These are phyloP conservation scores for Nettapus auritus DNA, from an alignment of 2,113 vertebrate genomes.

Conservation along the genomic window DNA sequence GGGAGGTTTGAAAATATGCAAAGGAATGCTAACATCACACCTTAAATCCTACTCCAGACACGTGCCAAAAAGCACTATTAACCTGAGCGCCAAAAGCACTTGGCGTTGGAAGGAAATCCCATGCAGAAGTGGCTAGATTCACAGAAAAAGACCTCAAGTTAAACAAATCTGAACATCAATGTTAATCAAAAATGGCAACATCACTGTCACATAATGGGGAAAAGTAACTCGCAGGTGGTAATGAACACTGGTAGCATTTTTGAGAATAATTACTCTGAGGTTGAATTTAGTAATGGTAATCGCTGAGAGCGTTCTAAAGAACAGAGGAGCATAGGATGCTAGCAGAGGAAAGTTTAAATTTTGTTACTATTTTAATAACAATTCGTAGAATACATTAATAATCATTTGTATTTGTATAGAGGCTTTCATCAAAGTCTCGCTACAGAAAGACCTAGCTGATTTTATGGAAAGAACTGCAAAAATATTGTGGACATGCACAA, in stretches of 20 bases:
- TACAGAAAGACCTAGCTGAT: neutral
- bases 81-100: neutral
- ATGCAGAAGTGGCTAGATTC: neutral
- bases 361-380: neutral
- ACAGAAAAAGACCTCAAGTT: neutral
- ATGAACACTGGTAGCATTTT: neutral
- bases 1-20: neutral
- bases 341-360: neutral
- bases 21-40: neutral
- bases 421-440: neutral
- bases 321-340: neutral
- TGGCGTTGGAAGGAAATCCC: neutral
- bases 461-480: neutral
- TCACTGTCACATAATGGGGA: neutral
- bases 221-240: neutral
- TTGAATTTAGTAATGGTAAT: neutral
- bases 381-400: neutral
- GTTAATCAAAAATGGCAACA: neutral
- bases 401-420: neutral
- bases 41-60: neutral
- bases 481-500: neutral
- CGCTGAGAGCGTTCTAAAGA: neutral
- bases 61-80: neutral
- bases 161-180: neutral
- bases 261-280: neutral